Conservation (phyloP, 2,113 vertebrate species). For the Poicephalus meyeri region DNA sequence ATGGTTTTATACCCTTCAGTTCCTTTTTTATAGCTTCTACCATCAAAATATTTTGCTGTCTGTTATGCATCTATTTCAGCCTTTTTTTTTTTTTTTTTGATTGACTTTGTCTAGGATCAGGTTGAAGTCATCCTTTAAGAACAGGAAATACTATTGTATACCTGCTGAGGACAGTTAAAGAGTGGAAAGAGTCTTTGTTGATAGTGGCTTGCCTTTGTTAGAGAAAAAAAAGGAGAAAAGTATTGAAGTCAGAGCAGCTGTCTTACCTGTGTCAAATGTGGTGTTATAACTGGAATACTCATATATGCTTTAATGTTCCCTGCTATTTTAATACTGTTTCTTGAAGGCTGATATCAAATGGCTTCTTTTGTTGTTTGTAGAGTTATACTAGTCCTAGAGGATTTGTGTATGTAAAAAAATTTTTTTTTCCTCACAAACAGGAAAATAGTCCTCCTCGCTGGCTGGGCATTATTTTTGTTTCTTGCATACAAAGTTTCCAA, state of each 20-base stretch:
- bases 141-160: not conserved
- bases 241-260: not conserved
- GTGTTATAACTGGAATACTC: not conserved
- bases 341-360: not conserved
- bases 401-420: not conserved
- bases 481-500: slow-evolving; percentile 98
- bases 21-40: not conserved
- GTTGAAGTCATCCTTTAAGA: not conserved
- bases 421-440: slow-evolving; percentile 71
- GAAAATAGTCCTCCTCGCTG: slow-evolving; percentile 92
- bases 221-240: not conserved
- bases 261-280: not conserved
- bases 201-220: not conserved
- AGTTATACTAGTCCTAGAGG: not conserved
- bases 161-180: not conserved
- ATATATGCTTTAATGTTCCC: not conserved
- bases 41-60: not conserved
- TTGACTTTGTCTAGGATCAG: not conserved
- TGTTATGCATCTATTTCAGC: not conserved
- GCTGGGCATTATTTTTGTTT: slow-evolving; percentile 96
- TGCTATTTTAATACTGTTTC: not conserved
- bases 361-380: not conserved
- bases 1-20: not conserved
- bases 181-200: not conserved
- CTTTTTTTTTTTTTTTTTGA: not conserved